Conservation (phyloP, 35 echinoderm and acorn worm species). For the Ophioderma brevispina region DNA sequence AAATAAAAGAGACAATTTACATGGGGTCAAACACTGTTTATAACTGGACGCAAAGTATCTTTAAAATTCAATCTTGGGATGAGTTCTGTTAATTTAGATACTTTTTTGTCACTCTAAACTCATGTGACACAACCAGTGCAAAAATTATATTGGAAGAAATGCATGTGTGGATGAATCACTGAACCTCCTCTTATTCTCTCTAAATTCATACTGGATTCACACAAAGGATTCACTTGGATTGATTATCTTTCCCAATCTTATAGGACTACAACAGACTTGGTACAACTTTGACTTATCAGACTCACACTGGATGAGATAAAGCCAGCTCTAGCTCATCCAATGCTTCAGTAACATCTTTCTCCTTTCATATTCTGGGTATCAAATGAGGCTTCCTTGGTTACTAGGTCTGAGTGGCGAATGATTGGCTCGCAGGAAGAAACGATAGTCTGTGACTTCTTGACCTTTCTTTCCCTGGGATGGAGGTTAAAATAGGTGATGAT, state of each 20-base stretch:
- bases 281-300: too few relatives aligned
- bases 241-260: too few relatives aligned
- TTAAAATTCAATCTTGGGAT: neutral
- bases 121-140: too few relatives aligned
- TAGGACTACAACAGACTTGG: too few relatives aligned
- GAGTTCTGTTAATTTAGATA: too few relatives aligned
- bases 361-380: conserved; percentile 91
- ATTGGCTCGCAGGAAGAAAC: conserved; percentile 97
- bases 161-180: neutral
- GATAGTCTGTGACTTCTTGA: conserved; percentile 96
- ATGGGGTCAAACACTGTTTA: too few relatives aligned
- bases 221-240: too few relatives aligned
- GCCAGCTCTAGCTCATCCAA: conserved; percentile 96
- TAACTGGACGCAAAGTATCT: too few relatives aligned
- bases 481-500: too few relatives aligned
- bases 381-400: conserved; percentile 97
- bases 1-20: too few relatives aligned
- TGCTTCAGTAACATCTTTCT: conserved; percentile 93
- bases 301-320: conserved; percentile 76
- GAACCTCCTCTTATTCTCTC: neutral
- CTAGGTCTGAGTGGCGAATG: conserved; percentile 96
- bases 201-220: neutral
- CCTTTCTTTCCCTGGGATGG: conserved; percentile 81
- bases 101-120: too few relatives aligned
- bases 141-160: too few relatives aligned